Evolutionary conservation across 1,140 invertebrate species (phyloP), one percentile per base, ranked within the genome.

Genomic region (Hylyphantes graminicola): DNA sequence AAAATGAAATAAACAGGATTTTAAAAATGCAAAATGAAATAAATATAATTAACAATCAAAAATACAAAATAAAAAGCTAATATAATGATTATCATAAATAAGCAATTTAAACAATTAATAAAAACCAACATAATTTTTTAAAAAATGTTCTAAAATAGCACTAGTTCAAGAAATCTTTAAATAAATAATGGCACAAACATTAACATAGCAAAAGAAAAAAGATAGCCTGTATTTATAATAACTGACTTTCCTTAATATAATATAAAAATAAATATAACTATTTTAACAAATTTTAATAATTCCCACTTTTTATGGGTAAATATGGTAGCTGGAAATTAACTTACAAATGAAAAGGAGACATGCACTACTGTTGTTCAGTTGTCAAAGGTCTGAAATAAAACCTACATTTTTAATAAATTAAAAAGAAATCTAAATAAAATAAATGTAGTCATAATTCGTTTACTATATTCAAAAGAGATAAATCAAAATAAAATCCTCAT

Each of bases 381-480:
- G 35, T 81, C 68, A 81, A 63, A 63, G 48, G 61, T 72, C 79
- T 81, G 79, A 81, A 81, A 81, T 15, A 81, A 81, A 81, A 81
- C 64, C 35, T 35, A 35, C 35, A 35, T 1, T 35, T 35, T 35
- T 35, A 35, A 35, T 35, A 5, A 35, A 35, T 2, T 35, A 35
- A 35, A 35, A 35, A 2, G 5, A 5, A 35, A 2, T 35, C 35
- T 35, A 35, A 35, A 2, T 1, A 35, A 35, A 1, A 2, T 2
- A 35, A 35, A 35, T 35, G 35, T 5, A 35, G 35, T 2, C 35
- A 35, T 35, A 35, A 35, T 35, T 35, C 1, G 5, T 5, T 35
- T 1, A 35, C 35, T 35, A 35, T 35, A 35, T 35, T 35, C 35
- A 35, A 35, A 35, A 35, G 35, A 35, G 5, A 35, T 35, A 35